Base-by-base conservation (phyloP, 2,888 invertebrate genomes). In the Taenaris catops region DNA sequence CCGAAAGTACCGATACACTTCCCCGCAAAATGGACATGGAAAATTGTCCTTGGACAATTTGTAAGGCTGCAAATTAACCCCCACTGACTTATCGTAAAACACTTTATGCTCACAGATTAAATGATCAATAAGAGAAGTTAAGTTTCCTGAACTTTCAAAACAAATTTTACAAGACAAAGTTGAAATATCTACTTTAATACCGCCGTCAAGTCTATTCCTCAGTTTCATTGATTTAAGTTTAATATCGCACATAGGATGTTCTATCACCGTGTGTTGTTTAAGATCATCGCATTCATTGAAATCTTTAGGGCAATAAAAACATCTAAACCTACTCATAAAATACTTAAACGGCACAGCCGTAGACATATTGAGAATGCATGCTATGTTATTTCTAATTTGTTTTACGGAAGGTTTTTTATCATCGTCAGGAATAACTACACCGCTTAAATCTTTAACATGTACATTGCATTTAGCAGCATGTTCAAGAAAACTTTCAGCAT, bases 231-330 rank as follows among this genome's bases (percentile, higher is more conserved):
- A 63, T 41, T 70, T 73, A 4, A 69, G 48, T 34, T 57, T 61
- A 0, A 58, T 63, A 47, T 79, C 72, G 35, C 79, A 80, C 4
- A 63, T 41, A 0, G 79, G 75, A 43, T 84, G 83, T 11, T 65
- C 66, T 0, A 41, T 43, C 1, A 55, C 41, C 0, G 78, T 72
- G 25, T 84, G 84, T 3, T 66, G 53, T 42, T 63, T 74, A 1
- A 84, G 54, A 27, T 63, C 63, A 1, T 69, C 61, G 29, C 76
- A 73, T 6, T 66, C 62, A 0, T 44, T 48, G 26, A 76, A 84
- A 21, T 78, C 71, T 56, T 68, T 65, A 0, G 76, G 49, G 38
- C 84, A 84, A 39, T 78, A 84, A 33, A 81, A 84, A 43, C 83
- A 84, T 11, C 74, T 48, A 27, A 81, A 78, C 29, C 61, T 64